These are phyloP conservation scores for Cylindroiulus punctatus DNA, from an alignment of 2,888 invertebrate species.

Conservation along the genomic window DNA sequence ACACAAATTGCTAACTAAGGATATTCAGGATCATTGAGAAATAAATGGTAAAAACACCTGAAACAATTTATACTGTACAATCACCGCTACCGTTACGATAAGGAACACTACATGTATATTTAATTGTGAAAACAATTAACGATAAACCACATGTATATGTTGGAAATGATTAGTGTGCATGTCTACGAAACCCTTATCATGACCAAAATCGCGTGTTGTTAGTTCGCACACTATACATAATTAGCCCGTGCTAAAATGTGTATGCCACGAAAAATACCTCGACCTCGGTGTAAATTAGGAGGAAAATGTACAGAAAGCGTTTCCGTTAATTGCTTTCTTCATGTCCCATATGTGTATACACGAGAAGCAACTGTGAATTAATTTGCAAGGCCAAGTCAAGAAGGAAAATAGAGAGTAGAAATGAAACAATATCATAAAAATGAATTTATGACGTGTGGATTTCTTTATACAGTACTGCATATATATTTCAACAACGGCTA, in stretches of 20 bases:
- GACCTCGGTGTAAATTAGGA: constrained; percentile 47
- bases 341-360: constrained; percentile 35
- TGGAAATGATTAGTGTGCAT: not conserved
- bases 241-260: constrained; percentile 22
- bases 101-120: not conserved
- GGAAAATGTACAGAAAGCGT: constrained; percentile 35
- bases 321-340: constrained; percentile 44
- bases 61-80: not conserved
- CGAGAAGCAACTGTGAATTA: constrained; percentile 30
- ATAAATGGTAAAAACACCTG: not conserved
- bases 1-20: too few species aligned
- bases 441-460: constrained; percentile 40
- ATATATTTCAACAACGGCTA: not conserved
- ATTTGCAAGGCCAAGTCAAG: constrained; percentile 43
- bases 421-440: constrained; percentile 39
- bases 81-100: not conserved
- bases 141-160: not conserved
- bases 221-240: constrained; percentile 47
- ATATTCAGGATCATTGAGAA: not conserved
- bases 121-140: constrained; percentile 6
- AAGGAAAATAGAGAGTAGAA: constrained; percentile 29
- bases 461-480: too few species aligned
- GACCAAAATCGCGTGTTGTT: constrained; percentile 6
- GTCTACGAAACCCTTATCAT: constrained; percentile 29
- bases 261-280: constrained; percentile 30